Conservation (phyloP, 2,888 invertebrate species). For the Invenusta paracnida region DNA sequence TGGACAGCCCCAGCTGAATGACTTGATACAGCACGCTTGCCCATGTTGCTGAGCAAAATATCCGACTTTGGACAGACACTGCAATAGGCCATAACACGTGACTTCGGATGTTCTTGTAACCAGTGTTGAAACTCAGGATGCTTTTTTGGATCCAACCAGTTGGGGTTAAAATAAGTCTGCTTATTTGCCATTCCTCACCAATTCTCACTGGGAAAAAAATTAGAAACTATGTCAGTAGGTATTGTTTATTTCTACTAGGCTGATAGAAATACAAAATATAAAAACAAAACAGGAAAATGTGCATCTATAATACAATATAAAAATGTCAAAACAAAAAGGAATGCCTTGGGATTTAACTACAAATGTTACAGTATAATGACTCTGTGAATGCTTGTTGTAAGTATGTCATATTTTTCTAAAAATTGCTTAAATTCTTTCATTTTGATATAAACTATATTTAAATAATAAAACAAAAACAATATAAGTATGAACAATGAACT, state of each 20-base stretch:
- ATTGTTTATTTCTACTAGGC: constrained; percentile 27
- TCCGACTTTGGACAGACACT: constrained; percentile 24
- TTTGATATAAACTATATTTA: constrained; percentile 20
- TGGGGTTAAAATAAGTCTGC: constrained; percentile 13
- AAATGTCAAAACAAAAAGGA: background rate
- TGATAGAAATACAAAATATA: background rate
- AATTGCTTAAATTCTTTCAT: constrained; percentile 29
- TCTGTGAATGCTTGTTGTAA: constrained; percentile 29
- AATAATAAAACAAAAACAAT: constrained; percentile 29
- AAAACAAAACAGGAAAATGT: background rate
- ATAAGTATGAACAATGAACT: constrained; percentile 29
- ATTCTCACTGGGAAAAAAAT: constrained; percentile 5
- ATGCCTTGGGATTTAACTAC: constrained; percentile 18
- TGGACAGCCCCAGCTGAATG: constrained; percentile 29
- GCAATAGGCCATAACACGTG: constrained; percentile 18
- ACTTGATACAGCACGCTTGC: constrained; percentile 23
- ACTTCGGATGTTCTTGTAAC: constrained; percentile 23
- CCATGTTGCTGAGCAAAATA: constrained; percentile 29
- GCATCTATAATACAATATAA: background rate
- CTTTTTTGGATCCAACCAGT: constrained; percentile 26
- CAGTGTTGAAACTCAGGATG: constrained; percentile 26
- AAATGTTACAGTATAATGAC: constrained; percentile 29
- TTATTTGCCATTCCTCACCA: constrained; percentile 22
- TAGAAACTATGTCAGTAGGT: constrained; percentile 29
- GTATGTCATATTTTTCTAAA: constrained; percentile 29